Evolutionary conservation across 2,888 invertebrate species (phyloP).

Genomic region (Griposia aprilina): DNA sequence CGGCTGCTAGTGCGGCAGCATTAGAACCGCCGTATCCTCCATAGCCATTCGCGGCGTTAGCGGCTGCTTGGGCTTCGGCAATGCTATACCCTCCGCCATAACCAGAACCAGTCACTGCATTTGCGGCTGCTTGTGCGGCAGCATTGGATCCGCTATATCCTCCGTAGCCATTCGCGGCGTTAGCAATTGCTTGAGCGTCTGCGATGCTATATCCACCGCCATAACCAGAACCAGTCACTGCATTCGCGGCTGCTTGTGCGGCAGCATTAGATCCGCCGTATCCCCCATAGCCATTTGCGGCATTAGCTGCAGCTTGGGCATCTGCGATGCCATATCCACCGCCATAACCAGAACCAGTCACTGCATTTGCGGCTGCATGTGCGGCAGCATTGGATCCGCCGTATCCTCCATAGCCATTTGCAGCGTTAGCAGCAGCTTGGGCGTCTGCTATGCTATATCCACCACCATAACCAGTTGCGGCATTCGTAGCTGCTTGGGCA

Average conservation of each 20-base stretch:
- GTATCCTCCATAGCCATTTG: slow-evolving; percentile 15
- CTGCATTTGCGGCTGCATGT: slow-evolving; percentile 35
- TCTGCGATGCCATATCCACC: slow-evolving; percentile 48
- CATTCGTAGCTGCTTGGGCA: slow-evolving; percentile 40
- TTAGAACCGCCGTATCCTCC: background rate
- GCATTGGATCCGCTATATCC: slow-evolving; percentile 11
- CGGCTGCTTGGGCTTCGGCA: background rate
- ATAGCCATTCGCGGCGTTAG: background rate
- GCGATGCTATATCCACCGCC: slow-evolving; percentile 48
- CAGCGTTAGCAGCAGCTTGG: slow-evolving; percentile 27
- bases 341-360: slow-evolving; percentile 29
- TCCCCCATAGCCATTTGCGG: slow-evolving; percentile 8
- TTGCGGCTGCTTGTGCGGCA: slow-evolving; percentile 30
- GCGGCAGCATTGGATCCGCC: slow-evolving; percentile 16
- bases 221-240: slow-evolving; percentile 27
- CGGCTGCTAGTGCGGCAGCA: background rate
- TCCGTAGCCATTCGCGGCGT: background rate
- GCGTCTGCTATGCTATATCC: slow-evolving; percentile 53
- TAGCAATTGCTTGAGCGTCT: slow-evolving; percentile 37
- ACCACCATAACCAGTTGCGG: background rate
- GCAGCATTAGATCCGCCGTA: slow-evolving; percentile 13
- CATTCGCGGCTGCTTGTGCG: slow-evolving; percentile 36
- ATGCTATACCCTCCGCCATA: background rate
- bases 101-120: slow-evolving; percentile 11
- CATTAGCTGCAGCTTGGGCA: slow-evolving; percentile 38